Conservation (phyloP, 2,113 vertebrate genomes). For the Anolis carolinensis region DNA sequence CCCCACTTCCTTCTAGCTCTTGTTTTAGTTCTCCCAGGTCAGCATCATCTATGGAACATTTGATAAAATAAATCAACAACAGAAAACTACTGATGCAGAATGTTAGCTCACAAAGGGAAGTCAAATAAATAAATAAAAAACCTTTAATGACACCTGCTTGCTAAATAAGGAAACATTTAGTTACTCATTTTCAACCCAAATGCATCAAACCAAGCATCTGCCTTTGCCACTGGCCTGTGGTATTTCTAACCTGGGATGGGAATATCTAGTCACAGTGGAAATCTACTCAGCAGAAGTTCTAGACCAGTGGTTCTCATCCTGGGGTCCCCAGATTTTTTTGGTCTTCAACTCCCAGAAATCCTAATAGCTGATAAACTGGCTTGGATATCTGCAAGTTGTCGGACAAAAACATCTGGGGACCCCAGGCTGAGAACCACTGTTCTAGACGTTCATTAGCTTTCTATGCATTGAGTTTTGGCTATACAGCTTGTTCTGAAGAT, state of each 20-base stretch:
- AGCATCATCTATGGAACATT: conserved; percentile 68
- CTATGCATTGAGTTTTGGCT: neutral
- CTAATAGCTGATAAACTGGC: too few species aligned
- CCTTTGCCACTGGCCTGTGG: neutral
- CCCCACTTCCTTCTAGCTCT: conserved; percentile 67
- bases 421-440: too few species aligned
- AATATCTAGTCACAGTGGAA: neutral
- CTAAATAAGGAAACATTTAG: neutral
- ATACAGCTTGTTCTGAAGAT: neutral
- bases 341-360: too few species aligned
- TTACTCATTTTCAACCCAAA: neutral
- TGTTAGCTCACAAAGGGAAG: neutral
- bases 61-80: neutral
- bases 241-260: neutral
- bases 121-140: neutral
- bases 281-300: neutral
- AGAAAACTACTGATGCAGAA: neutral
- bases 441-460: neutral
- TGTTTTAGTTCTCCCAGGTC: conserved; percentile 63
- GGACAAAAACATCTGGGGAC: too few species aligned
- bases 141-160: neutral
- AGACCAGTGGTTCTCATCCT: too few species aligned
- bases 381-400: too few species aligned
- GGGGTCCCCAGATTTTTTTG: too few species aligned
- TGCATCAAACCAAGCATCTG: neutral